Percentiles rank a stretch among this genome's conserved stretches.
phyloP scores from a whole-genome alignment of 2,797 vertebrate species.

The Eidolon dupreanum region DNA sequence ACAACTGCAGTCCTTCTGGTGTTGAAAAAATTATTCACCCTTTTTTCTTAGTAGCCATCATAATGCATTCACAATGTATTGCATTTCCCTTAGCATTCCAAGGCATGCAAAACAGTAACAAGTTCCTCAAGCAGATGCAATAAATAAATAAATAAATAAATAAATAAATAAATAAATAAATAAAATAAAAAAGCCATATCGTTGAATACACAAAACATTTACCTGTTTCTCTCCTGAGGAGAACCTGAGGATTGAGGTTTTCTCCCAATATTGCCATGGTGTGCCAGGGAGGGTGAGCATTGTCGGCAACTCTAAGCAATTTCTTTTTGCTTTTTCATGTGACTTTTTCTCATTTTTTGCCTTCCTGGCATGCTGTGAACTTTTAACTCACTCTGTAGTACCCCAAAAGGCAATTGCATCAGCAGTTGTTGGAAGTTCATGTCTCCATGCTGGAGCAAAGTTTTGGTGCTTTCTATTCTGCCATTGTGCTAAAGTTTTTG shows the following conservation, averaged over 20 bases:
- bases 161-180: too few species aligned
- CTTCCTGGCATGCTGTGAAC: neutral
- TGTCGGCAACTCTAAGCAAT: neutral
- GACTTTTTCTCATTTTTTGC: neutral
- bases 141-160: too few species aligned
- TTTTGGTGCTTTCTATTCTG: neutral
- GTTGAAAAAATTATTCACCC: neutral
- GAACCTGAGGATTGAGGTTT: neutral
- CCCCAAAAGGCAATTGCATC: neutral
- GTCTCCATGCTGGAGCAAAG: neutral
- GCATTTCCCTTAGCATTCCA: neutral
- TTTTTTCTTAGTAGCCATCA: neutral
- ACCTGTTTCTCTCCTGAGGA: neutral
- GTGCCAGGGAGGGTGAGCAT: neutral
- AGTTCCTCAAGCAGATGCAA: neutral
- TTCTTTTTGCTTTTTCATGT: neutral
- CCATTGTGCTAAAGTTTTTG: neutral
- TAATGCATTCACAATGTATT: neutral
- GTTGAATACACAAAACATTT: neutral
- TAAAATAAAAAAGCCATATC: neutral
- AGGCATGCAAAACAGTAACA: neutral
- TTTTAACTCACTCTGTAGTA: too few species aligned
- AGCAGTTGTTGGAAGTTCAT: slow-evolving; percentile 61
- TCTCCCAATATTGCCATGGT: neutral
- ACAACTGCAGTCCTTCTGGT: neutral